Evolutionary conservation across 1,140 invertebrate genomes (phyloP), one percentile per base, ranked within the genome.

Genomic region (Bombus ignitus): DNA sequence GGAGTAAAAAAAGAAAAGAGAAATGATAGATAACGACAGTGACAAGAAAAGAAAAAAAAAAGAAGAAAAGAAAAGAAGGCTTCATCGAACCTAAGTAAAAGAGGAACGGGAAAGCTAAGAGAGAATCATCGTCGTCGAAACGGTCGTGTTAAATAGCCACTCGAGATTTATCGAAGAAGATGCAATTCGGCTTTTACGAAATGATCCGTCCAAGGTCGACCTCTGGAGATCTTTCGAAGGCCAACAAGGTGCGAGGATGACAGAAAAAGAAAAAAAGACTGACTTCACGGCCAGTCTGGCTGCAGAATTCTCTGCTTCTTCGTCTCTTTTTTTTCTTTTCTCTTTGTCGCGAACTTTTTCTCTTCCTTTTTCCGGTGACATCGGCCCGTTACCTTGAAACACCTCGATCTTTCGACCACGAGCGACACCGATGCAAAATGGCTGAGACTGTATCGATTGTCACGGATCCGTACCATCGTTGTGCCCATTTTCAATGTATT

Each of bases 171-270:
- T 76, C 80, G 71, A 81, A 57, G 83, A 85, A 72, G 79, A 86
- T 82, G 84, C 80, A 86, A 86, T 86, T 86, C 80, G 72, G 80
- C 80, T 70, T 82, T 76, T 75, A 76, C 84, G 81, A 87, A 82
- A 76, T 77, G 66, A 83, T 87, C 85, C 85, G 85, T 87, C 85
- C 85, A 83, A 87, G 81, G 85, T 65, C 85, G 68, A 83, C 85
- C 74, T 83, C 81, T 72, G 57, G 74, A 83, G 81, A 87, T 83
- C 65, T 72, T 62, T 77, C 35, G 81, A 77, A 87, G 81, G 81
- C 80, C 80, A 82, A 87, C 81, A 25, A 70, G 84, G 22, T 74
- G 79, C 62, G 47, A 81, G 71, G 65, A 75, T 75, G 76, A 35
- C 47, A 53, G 59, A 53, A 72, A 39, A 59, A 72, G 81, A 37